Conservation (phyloP, 2,888 invertebrate genomes). For the Idaea aversata region DNA sequence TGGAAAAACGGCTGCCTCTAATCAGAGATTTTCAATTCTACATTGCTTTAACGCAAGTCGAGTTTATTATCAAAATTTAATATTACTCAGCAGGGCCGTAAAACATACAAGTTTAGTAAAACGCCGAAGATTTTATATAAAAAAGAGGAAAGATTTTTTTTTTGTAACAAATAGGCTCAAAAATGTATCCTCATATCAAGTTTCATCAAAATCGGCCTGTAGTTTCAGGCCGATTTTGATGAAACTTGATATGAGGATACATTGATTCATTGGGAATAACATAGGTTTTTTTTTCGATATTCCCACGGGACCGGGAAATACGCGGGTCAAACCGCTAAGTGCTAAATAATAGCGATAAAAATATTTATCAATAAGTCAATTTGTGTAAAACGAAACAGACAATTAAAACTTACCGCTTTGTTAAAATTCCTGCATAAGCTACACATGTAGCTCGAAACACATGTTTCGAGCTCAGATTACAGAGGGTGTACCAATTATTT, state of each 20-base stretch:
- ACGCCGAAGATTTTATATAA: neutral
- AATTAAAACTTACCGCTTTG: slow-evolving; percentile 30
- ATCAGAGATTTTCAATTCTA: slow-evolving; percentile 42
- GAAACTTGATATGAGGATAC: too few relatives aligned
- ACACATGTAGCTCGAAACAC: neutral
- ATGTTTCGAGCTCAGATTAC: neutral
- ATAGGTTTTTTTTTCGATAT: too few relatives aligned
- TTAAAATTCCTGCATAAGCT: slow-evolving; percentile 30
- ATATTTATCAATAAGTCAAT: slow-evolving; percentile 19
- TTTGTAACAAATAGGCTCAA: too few relatives aligned
- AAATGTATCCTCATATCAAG: too few relatives aligned
- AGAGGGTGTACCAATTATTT: slow-evolving; percentile 42
- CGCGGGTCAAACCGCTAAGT: too few relatives aligned
- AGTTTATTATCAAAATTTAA: slow-evolving; percentile 4
- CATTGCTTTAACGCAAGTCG: neutral
- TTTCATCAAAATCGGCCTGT: too few relatives aligned
- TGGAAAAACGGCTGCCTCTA: slow-evolving; percentile 55
- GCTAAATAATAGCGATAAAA: neutral
- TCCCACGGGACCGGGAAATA: too few relatives aligned
- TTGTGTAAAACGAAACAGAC: slow-evolving; percentile 22
- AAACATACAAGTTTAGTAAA: neutral
- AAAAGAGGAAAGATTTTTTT: too few relatives aligned
- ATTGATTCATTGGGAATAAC: too few relatives aligned
- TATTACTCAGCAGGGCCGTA: neutral
- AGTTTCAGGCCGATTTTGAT: too few relatives aligned